Conservation (phyloP, 2,113 vertebrate species). For the Oncorhynchus nerka region DNA sequence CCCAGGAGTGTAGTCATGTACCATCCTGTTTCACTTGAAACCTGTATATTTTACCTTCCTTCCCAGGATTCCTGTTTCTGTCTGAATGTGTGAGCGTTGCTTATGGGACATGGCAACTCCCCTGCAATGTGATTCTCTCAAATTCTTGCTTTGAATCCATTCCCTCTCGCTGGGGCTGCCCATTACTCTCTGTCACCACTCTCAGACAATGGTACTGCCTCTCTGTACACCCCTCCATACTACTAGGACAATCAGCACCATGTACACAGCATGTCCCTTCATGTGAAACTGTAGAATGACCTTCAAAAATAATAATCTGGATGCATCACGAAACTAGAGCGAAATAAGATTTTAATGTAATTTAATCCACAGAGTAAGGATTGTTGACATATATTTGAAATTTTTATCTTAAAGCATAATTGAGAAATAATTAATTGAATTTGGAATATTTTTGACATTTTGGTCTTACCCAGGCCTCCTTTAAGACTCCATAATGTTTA, state of each 20-base stretch:
- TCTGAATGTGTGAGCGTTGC: constrained; percentile 20
- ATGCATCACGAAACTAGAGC: too few relatives aligned
- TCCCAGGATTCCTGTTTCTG: constrained; percentile 15
- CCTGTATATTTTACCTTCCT: not conserved
- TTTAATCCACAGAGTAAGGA: constrained; percentile 2
- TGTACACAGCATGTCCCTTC: constrained; percentile 24
- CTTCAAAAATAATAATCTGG: constrained; percentile 41
- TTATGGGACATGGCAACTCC: constrained; percentile 40
- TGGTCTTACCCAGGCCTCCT: too few relatives aligned
- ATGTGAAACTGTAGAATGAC: constrained; percentile 20
- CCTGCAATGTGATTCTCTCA: constrained; percentile 18
- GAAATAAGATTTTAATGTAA: too few relatives aligned
- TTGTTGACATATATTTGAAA: too few relatives aligned
- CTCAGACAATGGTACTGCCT: constrained; percentile 50
- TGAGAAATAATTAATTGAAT: too few relatives aligned
- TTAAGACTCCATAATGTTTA: too few relatives aligned
- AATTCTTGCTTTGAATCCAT: not conserved
- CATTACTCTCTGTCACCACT: constrained; percentile 59
- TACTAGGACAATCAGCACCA: not conserved
- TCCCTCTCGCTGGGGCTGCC: constrained; percentile 36
- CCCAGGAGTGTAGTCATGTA: too few relatives aligned
- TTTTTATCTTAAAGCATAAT: too few relatives aligned
- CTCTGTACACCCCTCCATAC: constrained; percentile 36
- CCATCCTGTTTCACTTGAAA: too few relatives aligned
- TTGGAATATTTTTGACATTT: too few relatives aligned